Evolutionary conservation across 2,113 vertebrate species (phyloP), one percentile per base, ranked within the genome.

Genomic region (Melanerpes formicivorus): DNA sequence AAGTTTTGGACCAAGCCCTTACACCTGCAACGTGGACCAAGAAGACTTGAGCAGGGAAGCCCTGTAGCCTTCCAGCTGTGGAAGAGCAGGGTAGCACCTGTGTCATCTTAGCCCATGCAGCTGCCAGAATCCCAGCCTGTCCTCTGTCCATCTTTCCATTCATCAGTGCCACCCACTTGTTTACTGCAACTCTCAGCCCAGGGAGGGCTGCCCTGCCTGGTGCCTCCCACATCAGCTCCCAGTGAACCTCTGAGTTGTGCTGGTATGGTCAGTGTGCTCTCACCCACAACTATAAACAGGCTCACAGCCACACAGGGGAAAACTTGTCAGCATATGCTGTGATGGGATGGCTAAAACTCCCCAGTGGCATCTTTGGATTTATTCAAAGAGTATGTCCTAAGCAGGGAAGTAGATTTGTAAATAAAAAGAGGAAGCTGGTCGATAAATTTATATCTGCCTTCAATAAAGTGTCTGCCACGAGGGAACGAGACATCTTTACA

Each of bases 211-310:
- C 55, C 59, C 37, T 63, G 9, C 2, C 2, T 67, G 80, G 17
- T 58, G 48, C 32, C 48, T 71, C 71, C 64, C n/a, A 55, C 60
- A 9, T 18, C 71, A 23, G 19, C 15, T 69, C 58, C 69, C 13
- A 3, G 10, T 5, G 55, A 80, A 6, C 48, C 25, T 29, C 1
- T 2, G 72, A 4, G 48, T 1, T 23, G 5, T 52, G 70, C 56
- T 84, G 87, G 30, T 0, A 0, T 3, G 6, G 55, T 29, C 8
- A 0, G 2, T 34, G 42, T 11, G 1, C 52, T 72, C 58, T 63
- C 58, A 25, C 56, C 56, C 72, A 44, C 40, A 21, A 6, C 58
- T 56, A 5, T 30, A 1, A 42, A 84, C 55, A n/a, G 30, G 6
- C 10, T 80, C 7, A 5, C 29, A 40, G 42, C 55, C 13, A 3